Evolutionary conservation across 2,888 invertebrate species (phyloP).

Genomic region (Clivina fossor): DNA sequence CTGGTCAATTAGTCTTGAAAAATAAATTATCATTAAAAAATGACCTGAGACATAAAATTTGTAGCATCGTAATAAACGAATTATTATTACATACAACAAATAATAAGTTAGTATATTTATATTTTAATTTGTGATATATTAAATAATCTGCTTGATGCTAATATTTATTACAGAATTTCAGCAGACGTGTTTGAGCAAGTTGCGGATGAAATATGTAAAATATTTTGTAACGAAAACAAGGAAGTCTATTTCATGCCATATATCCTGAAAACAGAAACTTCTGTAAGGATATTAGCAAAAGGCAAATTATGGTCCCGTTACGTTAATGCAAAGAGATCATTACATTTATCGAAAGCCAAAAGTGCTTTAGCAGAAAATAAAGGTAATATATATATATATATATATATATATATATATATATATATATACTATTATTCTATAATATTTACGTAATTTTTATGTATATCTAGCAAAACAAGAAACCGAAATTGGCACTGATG

Average conservation of each 20-base stretch:
- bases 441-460: too few species aligned
- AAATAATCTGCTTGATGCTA: not conserved
- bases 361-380: not conserved
- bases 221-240: not conserved
- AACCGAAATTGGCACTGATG: not conserved
- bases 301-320: slow-evolving; percentile 10
- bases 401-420: too few species aligned
- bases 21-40: not conserved
- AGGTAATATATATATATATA: not conserved
- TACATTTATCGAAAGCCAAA: not conserved
- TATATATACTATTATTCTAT: too few species aligned
- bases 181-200: not conserved
- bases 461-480: not conserved
- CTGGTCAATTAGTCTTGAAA: not conserved
- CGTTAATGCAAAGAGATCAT: slow-evolving; percentile 1
- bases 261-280: not conserved
- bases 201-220: not conserved
- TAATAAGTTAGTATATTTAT: not conserved
- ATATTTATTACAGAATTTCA: not conserved
- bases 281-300: not conserved
- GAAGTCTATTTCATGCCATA: slow-evolving; percentile 3
- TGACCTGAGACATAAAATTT: slow-evolving; percentile 1
- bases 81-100: slow-evolving; percentile 2
- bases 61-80: slow-evolving; percentile 1
- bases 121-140: too few species aligned